Evolutionary conservation across 1,140 invertebrate species (phyloP).

Genomic region (Drosophila sucinea): DNA sequence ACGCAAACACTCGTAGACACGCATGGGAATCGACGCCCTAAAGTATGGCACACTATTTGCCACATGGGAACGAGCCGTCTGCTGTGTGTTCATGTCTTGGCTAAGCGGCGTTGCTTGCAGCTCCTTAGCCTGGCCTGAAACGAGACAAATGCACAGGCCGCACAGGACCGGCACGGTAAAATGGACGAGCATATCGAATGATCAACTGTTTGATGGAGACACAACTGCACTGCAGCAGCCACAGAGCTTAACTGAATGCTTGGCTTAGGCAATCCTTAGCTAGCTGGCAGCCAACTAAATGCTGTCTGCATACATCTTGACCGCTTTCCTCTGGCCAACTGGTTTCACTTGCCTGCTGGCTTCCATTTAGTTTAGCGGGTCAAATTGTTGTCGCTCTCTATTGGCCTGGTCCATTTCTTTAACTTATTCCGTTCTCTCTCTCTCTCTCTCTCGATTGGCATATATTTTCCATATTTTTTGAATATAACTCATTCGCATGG

Average conservation of each 20-base stretch:
- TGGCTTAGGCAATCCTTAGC: slow-evolving; percentile 47
- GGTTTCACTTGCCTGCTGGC: slow-evolving; percentile 52
- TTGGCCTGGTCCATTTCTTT: slow-evolving; percentile 30
- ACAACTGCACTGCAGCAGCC: slow-evolving; percentile 73
- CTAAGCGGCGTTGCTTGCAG: slow-evolving; percentile 18
- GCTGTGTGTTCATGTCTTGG: slow-evolving; percentile 42
- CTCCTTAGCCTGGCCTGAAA: slow-evolving; percentile 32
- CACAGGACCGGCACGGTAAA: slow-evolving; percentile 54
- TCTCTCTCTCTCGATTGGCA: slow-evolving; percentile 34
- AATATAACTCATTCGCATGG: neutral
- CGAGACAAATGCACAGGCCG: slow-evolving; percentile 36
- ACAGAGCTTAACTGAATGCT: slow-evolving; percentile 68
- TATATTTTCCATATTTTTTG: slow-evolving; percentile 28
- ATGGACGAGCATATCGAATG: slow-evolving; percentile 12
- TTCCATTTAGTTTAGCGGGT: slow-evolving; percentile 72
- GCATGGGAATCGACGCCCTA: slow-evolving; percentile 76
- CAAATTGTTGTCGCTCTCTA: slow-evolving; percentile 35
- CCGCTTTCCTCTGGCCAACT: slow-evolving; percentile 60
- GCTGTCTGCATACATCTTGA: slow-evolving; percentile 19
- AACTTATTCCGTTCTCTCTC: slow-evolving; percentile 45
- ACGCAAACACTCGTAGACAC: slow-evolving; percentile 75
- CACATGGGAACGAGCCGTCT: slow-evolving; percentile 23
- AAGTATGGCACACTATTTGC: slow-evolving; percentile 69
- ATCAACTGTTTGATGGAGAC: slow-evolving; percentile 38
- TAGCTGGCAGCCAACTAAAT: slow-evolving; percentile 14